Conservation (phyloP, 2,888 invertebrate genomes). For the Cacoxenus indagator region DNA sequence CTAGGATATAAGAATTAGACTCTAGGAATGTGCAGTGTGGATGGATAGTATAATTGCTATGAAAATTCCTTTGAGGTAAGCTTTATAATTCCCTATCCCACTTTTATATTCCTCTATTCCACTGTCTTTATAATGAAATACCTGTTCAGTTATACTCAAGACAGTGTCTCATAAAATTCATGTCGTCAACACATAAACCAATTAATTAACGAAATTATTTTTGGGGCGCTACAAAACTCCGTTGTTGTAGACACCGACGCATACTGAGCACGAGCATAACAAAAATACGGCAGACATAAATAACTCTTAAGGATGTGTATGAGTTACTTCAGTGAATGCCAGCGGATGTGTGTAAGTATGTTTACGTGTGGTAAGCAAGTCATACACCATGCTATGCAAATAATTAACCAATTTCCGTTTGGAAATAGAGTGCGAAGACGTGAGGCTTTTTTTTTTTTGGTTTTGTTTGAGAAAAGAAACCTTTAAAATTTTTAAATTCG, state of each 20-base stretch:
- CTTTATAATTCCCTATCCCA: no score
- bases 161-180: neutral
- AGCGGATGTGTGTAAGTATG: neutral
- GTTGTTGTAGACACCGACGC: neutral
- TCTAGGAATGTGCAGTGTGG: no score
- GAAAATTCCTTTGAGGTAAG: no score
- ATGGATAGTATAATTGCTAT: no score
- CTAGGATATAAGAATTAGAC: no score
- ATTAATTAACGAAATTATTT: neutral
- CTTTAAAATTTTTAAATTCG: neutral
- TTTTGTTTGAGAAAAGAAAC: neutral
- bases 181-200: neutral
- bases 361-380: neutral
- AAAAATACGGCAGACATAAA: slow-evolving; percentile 1
- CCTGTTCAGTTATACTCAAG: no score
- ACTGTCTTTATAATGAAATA: no score
- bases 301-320: neutral
- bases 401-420: slow-evolving; percentile 6
- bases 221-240: neutral
- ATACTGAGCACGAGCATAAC: neutral
- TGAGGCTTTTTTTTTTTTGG: no score
- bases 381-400: neutral
- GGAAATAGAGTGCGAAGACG: neutral
- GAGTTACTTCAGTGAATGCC: no score
- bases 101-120: no score